Evolutionary conservation across 2,888 invertebrate genomes (phyloP), one percentile per base, ranked within the genome.

Genomic region (Poecilus cupreus): DNA sequence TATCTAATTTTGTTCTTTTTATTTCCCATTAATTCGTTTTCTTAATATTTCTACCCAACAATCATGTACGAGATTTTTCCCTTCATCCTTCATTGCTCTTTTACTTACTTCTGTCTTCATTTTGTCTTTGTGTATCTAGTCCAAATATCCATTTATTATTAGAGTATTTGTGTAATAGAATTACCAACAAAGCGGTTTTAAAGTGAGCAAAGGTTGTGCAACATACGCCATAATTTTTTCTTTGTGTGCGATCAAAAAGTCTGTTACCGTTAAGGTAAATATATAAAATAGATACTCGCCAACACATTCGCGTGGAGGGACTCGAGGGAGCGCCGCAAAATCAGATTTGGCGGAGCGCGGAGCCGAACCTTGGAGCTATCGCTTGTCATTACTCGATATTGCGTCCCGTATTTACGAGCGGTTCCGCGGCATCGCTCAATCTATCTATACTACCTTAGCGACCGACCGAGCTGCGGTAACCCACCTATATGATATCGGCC

Each of bases 401-500:
- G 85, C 83, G 83, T 83, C 80, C 81, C 82, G 84, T 84, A 85
- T 86, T 86, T 86, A 86, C 85, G 86, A 85, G 83, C 85, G 83
- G 83, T 83, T 77, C 84, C 82, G 82, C 82, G 78, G 83, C 83
- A 84, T 84, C 84, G 85, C 84, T 85, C 86, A 85, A 87, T 87
- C 85, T 86, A 86, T 86, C 86, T 86, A 84, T 85, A 86, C 72
- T 72, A 72, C 72, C 72, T 72, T 70, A 26, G 13, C 39, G 54
- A 26, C 32, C 39, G 54, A 54, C 22, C 16, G 10, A 5, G 10
- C 26, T 60, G 72, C 46, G 72, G 72, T 72, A 46, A 46, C 20
- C 72, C 72, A 72, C 72, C 72, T 72, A 39, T 46, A 46, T 46
- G 72, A 72, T 70, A 70, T 37, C 70, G 11, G 13, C 60, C 60